Conservation (phyloP, 2,797 vertebrate species). For the Malurus splendens region DNA sequence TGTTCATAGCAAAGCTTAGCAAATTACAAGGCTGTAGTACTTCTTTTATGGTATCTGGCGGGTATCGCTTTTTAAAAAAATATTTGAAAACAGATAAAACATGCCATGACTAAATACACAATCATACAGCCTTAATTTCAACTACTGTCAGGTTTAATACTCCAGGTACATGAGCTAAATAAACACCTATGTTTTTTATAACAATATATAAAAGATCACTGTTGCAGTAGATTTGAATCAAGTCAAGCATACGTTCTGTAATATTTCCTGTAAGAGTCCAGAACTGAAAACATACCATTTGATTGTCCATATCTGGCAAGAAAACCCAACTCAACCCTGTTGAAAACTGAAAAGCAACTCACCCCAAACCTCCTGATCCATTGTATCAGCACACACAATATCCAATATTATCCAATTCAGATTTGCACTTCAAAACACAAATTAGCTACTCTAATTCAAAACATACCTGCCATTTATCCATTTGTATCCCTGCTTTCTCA, state of each 20-base stretch:
- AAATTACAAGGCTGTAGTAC: neutral
- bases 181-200: neutral
- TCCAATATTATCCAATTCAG: neutral
- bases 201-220: neutral
- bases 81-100: neutral
- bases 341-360: neutral
- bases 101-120: neutral
- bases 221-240: neutral
- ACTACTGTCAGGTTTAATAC: neutral
- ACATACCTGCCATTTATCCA: neutral
- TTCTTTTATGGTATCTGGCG: neutral
- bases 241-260: neutral
- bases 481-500: neutral
- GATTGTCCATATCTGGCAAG: neutral
- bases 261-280: neutral
- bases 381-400: neutral
- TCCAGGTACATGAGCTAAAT: neutral
- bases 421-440: neutral
- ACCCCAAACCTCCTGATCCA: neutral
- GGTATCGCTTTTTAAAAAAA: neutral
- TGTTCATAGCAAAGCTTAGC: neutral
- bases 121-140: neutral
- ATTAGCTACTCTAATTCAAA: neutral
- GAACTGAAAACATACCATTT: neutral
- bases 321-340: fast-evolving